Evolutionary conservation across 2,888 invertebrate species (phyloP), one percentile per base, ranked within the genome.

Genomic region (Drosophila kambysellisi): DNA sequence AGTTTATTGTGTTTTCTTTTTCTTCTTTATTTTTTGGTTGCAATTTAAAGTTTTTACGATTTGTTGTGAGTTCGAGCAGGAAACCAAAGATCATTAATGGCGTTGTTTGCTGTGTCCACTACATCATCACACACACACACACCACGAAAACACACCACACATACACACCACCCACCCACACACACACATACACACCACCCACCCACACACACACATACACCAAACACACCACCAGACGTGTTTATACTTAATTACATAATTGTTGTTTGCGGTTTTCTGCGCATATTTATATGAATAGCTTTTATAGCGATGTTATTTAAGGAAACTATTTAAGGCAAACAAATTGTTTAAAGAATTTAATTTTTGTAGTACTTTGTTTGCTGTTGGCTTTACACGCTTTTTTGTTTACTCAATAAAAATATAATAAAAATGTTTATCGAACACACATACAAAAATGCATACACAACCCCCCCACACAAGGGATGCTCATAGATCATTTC

Each of bases 251-350:
- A 76, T 73, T 81, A 80, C 75, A 79, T 89, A 79, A 87, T 89
- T 89, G 89, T 89, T 90, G 84, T 89, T 84, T 87, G 87, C 85
- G 74, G 81, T 79, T 85, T 48, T 67, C 70, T 79, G 67, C 77
- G 70, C 77, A 74, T 81, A 80, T 76, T 74, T 79, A 75, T 70
- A 74, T 79, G 86, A 81, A 81, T 86, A 89, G 87, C 87, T 88
- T 85, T 88, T 80, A 89, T 70, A 82, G 89, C 84, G 57, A 83
- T 82, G 89, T 89, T 85, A 82, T 81, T 82, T 81, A 81, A 82
- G 71, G 30, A 64, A 66, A 70, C 74, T 77, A 74, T 68, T 79
- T 88, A 79, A 82, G 71, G 69, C 75, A 88, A 79, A 82, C 78
- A 62, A 89, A 72, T 83, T 83, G 81, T 89, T 89, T 89, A 73